phyloP scores from a whole-genome alignment of 2,888 invertebrate species.

The Cylindroiulus punctatus region DNA sequence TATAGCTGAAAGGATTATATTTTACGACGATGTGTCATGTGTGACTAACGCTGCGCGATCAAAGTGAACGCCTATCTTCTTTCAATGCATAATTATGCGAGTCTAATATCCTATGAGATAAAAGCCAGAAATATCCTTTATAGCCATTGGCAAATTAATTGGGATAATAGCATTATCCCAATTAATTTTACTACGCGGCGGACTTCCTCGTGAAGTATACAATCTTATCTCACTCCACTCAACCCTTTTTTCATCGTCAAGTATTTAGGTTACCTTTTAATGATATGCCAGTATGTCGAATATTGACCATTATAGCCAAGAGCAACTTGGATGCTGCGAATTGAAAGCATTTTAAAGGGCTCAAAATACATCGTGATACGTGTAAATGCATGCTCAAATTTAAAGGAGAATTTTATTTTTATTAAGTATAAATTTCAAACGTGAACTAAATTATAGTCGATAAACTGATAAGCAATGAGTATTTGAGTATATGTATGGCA shows the following conservation, averaged over 20 bases:
- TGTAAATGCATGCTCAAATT: no score
- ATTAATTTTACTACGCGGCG: not conserved
- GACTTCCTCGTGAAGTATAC: constrained; percentile 6
- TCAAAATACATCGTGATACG: no score
- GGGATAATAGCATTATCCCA: constrained; percentile 12
- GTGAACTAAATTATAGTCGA: no score
- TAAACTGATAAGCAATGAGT: no score
- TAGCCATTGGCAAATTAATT: constrained; percentile 31
- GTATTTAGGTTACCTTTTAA: not conserved
- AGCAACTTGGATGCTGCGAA: no score
- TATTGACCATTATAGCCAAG: not conserved
- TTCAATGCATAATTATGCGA: constrained; percentile 31
- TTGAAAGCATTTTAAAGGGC: no score
- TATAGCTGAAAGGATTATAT: constrained; percentile 42
- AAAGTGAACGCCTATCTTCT: constrained; percentile 36
- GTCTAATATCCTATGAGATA: constrained; percentile 42
- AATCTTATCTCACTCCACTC: constrained; percentile 19
- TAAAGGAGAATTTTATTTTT: no score
- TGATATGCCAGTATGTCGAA: not conserved
- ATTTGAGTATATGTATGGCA: no score
- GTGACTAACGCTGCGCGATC: constrained; percentile 26
- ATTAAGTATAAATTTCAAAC: no score
- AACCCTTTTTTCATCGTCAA: constrained; percentile 1
- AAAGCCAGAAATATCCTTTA: constrained; percentile 7
- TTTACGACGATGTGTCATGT: constrained; percentile 37